Percentiles rank a stretch among this genome's conserved stretches.
These are phyloP conservation scores for Typhlomys cinereus DNA, from an alignment of 2,113 vertebrate species.

Conservation along the genomic window DNA sequence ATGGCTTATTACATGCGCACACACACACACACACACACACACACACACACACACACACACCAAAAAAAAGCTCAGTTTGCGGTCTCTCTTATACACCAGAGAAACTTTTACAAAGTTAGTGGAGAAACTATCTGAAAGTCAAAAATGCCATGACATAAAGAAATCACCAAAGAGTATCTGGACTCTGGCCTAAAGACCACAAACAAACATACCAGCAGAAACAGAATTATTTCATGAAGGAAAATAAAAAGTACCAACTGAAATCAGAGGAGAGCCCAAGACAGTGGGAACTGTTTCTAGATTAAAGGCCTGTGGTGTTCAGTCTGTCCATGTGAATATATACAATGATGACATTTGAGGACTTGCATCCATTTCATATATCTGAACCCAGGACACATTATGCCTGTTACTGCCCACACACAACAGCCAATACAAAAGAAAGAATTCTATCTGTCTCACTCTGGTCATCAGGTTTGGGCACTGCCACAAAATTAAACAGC, in stretches of 20 bases:
- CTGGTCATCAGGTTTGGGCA: neutral
- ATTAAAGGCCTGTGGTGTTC: neutral
- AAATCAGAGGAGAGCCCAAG: neutral
- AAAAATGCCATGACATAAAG: neutral
- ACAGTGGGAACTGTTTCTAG: conserved; percentile 13
- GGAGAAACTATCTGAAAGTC: conserved; percentile 3
- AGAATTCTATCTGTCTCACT: neutral
- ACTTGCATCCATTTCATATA: neutral
- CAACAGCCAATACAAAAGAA: neutral
- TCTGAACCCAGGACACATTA: neutral
- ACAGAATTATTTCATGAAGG: neutral
- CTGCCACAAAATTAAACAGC: neutral
- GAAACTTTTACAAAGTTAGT: neutral
- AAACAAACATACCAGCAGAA: neutral
- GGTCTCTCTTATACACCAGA: neutral
- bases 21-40: too few relatives aligned
- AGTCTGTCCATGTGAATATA: neutral
- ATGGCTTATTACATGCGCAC: too few relatives aligned
- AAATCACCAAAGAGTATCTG: neutral
- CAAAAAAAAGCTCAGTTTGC: neutral
- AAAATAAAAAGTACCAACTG: neutral
- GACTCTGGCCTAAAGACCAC: neutral
- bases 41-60: too few relatives aligned
- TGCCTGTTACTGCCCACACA: neutral
- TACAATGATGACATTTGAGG: conserved; percentile 21